Conservation (phyloP, 2,113 vertebrate species). For the Orycteropus afer region DNA sequence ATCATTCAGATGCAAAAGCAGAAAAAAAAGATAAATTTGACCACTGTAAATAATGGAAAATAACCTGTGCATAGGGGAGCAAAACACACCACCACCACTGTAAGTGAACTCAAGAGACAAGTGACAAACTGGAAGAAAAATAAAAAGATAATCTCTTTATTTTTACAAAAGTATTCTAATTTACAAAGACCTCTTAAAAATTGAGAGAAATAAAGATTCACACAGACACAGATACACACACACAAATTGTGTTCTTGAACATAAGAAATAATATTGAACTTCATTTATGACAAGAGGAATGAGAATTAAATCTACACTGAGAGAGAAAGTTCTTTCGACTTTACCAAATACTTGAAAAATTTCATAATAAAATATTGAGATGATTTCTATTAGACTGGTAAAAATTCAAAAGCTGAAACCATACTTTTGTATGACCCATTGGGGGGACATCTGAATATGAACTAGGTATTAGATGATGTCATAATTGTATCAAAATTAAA, state of each 20-base stretch:
- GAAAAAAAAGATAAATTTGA: not conserved
- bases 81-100: not conserved
- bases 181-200: conserved; percentile 15
- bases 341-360: not conserved
- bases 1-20: not conserved
- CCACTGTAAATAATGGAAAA: not conserved
- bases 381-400: not conserved
- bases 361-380: not conserved
- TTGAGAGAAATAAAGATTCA: not conserved
- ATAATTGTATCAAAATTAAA: too few relatives aligned
- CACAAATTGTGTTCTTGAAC: not conserved
- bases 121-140: not conserved
- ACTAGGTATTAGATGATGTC: not conserved
- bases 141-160: not conserved
- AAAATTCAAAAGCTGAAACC: not conserved
- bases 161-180: not conserved
- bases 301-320: not conserved
- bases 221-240: not conserved
- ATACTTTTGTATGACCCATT: not conserved
- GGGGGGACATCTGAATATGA: not conserved
- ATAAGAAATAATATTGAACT: not conserved
- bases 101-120: conserved; percentile 3
- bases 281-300: conserved; percentile 13
- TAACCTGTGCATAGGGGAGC: not conserved
- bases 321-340: not conserved